Percentiles rank a stretch among this genome's conserved stretches.
Conservation (phyloP, 2,888 invertebrate species). For the Yponomeuta evonymella region DNA sequence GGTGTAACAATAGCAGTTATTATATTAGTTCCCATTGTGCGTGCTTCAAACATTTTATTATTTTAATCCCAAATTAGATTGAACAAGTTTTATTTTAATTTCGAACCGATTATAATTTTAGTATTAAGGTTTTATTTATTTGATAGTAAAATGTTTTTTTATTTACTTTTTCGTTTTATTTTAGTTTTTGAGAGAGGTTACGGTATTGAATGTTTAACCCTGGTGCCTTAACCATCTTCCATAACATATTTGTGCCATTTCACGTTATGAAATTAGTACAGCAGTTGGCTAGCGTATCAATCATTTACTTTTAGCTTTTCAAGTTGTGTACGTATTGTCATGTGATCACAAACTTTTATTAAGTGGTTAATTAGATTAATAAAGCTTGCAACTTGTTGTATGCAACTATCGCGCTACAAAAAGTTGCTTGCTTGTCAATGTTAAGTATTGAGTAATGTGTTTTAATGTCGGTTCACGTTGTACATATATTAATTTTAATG, state of each 20-base stretch:
- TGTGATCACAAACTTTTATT: background rate
- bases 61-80: background rate
- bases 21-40: slow-evolving; percentile 7
- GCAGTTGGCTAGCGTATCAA: background rate
- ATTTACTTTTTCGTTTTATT: slow-evolving; percentile 41
- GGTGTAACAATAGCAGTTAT: slow-evolving; percentile 22
- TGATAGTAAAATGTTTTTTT: slow-evolving; percentile 58
- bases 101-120: slow-evolving; percentile 23
- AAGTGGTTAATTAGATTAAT: background rate
- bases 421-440: background rate
- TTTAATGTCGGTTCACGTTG: background rate
- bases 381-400: background rate
- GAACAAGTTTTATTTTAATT: slow-evolving; percentile 21
- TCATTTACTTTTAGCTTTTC: background rate
- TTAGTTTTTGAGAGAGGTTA: slow-evolving; percentile 15
- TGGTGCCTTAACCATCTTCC: slow-evolving; percentile 60
- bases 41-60: slow-evolving; percentile 14
- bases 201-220: slow-evolving; percentile 25
- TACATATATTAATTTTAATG: background rate
- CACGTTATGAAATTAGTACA: background rate
- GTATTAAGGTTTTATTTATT: slow-evolving; percentile 49
- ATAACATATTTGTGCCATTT: slow-evolving; percentile 29
- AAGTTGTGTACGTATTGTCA: slow-evolving; percentile 1
- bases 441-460: background rate
- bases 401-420: background rate